Base-by-base conservation (phyloP, 1,140 invertebrate species). In the Pteromalus puparum region DNA sequence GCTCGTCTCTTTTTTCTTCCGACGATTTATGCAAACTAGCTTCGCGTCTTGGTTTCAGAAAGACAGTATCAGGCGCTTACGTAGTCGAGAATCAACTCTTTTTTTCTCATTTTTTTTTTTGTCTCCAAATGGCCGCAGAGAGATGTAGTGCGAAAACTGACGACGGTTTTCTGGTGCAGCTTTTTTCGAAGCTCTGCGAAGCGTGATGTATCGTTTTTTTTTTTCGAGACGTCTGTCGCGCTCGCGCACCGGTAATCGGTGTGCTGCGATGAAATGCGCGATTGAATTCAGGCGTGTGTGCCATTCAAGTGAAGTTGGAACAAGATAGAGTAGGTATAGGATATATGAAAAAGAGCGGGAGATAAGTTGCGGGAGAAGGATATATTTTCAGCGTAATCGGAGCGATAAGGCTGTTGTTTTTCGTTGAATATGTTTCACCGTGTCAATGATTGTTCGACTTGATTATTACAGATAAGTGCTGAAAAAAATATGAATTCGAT, bases 71-170 rank as follows among this genome's bases (percentile, higher is more conserved):
- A 61, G 18, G 1, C 6, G 5, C 53, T 15, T 13, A 13, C 3
- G 53, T n/a, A 74, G 30, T 12, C 72, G 28, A 7, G 34, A 12
- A 30, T 34, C 72, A 34, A n/a, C 15, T 12, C 4, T 42, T 42
- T 74, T 74, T 74, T 74, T 74, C 6, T 12, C 72, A n/a, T 15
- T 74, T 42, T 74, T 74, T 74, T 74, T 42, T 74, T 74, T 74
- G 42, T 42, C 38, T 74, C 1, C 10, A 5, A 30, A 7, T 21
- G 26, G 1, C 13, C 15, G 46, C 15, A 18, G 3, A 5, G 13
- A 18, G 12, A 73, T 73, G 30, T 67, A 67, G 26, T 10, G 67
- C 26, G 13, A 70, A 28, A 9, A 28, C 18, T 61, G 53, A 15
- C 53, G 53, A 48, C 13, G 12, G 12, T 48, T 48, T 61, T n/a